These are phyloP conservation scores for Gymnopithys bicolor DNA, from an alignment of 2,797 vertebrate genomes.

Conservation along the genomic window DNA sequence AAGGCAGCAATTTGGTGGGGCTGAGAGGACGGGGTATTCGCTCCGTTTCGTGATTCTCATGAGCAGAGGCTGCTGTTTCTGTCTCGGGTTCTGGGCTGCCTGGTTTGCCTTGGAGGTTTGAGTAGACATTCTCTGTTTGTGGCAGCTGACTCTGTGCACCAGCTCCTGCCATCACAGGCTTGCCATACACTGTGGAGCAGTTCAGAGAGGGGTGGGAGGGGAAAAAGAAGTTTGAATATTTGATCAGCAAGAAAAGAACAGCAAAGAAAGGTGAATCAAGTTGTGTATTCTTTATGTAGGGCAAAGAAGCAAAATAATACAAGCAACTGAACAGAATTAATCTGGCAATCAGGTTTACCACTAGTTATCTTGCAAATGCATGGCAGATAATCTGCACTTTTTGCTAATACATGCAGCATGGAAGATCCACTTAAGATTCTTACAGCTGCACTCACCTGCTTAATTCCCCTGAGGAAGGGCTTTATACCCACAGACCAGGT, in stretches of 20 bases:
- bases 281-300: neutral
- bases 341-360: neutral
- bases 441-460: neutral
- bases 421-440: neutral
- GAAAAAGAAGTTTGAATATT: neutral
- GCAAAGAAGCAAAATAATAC: neutral
- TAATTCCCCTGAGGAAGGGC: neutral
- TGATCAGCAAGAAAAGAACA: neutral
- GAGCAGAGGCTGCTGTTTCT: conserved; percentile 70
- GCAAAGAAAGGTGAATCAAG: neutral
- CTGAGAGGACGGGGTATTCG: conserved; percentile 93
- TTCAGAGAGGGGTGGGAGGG: neutral
- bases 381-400: neutral
- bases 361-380: neutral
- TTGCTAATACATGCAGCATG: neutral
- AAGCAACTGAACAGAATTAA: neutral
- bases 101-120: conserved; percentile 73
- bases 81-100: conserved; percentile 79
- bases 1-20: conserved; percentile 95
- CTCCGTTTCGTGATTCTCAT: conserved; percentile 84
- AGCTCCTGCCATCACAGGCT: conserved; percentile 87
- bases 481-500: neutral
- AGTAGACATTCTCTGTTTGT: conserved; percentile 52
- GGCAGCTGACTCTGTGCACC: conserved; percentile 61
- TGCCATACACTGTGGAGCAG: conserved; percentile 87